Base-by-base conservation (phyloP, 1,140 invertebrate species). In the Drosophila subpulchrella region DNA sequence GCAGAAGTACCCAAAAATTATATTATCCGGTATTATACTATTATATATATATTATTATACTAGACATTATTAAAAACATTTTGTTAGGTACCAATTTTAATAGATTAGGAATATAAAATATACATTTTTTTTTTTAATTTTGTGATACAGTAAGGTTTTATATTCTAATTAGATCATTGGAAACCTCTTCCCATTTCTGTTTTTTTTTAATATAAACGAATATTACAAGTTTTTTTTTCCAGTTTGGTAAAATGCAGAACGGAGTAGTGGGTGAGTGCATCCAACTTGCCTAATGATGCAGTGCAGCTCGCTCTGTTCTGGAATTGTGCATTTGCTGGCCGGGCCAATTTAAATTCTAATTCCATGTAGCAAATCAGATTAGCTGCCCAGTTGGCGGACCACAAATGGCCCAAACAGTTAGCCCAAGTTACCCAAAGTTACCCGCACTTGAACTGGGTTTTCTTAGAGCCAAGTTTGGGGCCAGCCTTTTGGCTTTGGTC, bases 281-380 rank as follows among this genome's bases (percentile, higher is more conserved):
- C 58, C 75, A 66, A 70, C 51, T 38, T 10, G 75, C 63, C 82
- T 85, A 88, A 85, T 88, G 82, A 85, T 82, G 82, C 82, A 86
- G 55, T 48, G 50, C 77, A 72, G 61, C 24, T 54, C 24, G 55
- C 47, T 72, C 41, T 46, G 57, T 73, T 71, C 72, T 74, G 62
- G 44, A 82, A 65, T 78, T 83, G 62, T 66, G 62, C 80, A 79
- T 75, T 81, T 55, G 65, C 54, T 59, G 59, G 68, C 47, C 50
- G 30, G 66, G 56, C 50, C 82, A 85, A 85, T 85, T 85, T 85
- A 88, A 85, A 85, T 85, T 85, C 82, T 85, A 85, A 85, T 85
- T 85, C 70, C 82, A 88, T 82, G 82, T 75, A 75, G 73, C 82
- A 85, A 85, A 85, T 85, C 82, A 88, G 82, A 85, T 85, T 85